Conservation (phyloP, 2,797 vertebrate genomes). For the Limosa lapponica region DNA sequence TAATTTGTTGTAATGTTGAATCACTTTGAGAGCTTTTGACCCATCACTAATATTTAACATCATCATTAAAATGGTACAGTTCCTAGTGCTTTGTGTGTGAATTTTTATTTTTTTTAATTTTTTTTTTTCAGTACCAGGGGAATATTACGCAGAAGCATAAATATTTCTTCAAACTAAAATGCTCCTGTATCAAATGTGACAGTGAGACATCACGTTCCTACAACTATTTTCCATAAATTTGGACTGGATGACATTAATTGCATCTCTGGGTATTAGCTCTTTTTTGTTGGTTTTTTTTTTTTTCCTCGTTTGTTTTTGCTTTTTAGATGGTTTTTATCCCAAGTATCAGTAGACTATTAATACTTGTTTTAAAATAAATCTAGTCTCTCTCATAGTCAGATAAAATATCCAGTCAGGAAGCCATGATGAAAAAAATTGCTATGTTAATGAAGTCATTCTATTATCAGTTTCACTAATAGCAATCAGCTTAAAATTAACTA, state of each 20-base stretch:
- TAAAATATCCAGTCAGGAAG: not conserved
- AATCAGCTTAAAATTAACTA: constrained; percentile 14
- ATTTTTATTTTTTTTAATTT: not conserved
- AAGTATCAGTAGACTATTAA: not conserved
- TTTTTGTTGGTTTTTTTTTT: not conserved
- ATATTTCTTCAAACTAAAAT: not conserved
- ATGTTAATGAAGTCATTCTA: not conserved
- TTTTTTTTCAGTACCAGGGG: not conserved
- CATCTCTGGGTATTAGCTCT: not conserved
- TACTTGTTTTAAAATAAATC: not conserved
- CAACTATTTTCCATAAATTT: not conserved
- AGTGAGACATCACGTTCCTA: not conserved
- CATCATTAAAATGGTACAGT: not conserved
- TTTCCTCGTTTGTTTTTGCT: not conserved
- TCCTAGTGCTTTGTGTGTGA: not conserved
- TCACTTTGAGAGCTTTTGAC: not conserved
- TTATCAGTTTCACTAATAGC: not conserved
- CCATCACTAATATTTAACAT: not conserved
- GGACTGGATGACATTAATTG: not conserved
- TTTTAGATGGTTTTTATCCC: not conserved
- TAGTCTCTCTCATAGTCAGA: not conserved
- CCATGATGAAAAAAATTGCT: not conserved
- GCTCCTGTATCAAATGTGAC: not conserved
- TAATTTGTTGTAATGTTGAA: not conserved
- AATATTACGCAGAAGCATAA: not conserved